Percentiles rank a stretch among this genome's conserved stretches.
Conservation (phyloP, 2,797 vertebrate species). For the Natrix natrix region DNA sequence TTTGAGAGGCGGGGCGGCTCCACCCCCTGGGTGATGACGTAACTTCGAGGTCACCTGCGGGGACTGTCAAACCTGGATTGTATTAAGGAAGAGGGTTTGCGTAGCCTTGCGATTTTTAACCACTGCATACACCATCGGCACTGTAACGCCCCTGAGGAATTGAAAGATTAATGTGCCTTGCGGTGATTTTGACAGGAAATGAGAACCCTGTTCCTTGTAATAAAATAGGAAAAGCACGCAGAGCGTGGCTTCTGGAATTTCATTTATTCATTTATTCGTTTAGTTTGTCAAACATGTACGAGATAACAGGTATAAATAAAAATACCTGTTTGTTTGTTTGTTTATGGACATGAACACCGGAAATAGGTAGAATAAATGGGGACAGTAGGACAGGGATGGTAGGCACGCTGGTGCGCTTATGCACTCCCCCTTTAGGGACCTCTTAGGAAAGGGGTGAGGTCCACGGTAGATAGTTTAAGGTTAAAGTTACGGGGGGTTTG, state of each 20-base stretch:
- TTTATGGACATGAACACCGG: too few relatives aligned
- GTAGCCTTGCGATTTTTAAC: neutral
- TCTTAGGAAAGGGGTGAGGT: too few relatives aligned
- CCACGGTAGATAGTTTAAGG: too few relatives aligned
- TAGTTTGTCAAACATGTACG: too few relatives aligned
- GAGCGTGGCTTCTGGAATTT: neutral
- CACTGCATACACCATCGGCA: neutral
- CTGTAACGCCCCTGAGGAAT: neutral
- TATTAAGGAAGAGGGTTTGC: neutral
- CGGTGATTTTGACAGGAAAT: neutral
- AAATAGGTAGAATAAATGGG: too few relatives aligned
- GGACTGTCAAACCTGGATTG: neutral
- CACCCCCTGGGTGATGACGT: neutral
- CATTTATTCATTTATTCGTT: too few relatives aligned
- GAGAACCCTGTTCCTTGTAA: neutral
- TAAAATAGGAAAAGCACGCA: neutral
- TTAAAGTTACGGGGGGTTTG: too few relatives aligned
- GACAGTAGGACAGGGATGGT: too few relatives aligned
- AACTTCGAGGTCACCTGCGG: neutral
- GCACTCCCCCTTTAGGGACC: too few relatives aligned
- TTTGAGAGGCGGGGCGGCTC: neutral
- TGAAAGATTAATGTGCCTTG: neutral
- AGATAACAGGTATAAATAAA: too few relatives aligned
- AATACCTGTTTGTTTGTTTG: too few relatives aligned
- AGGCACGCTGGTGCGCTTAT: too few relatives aligned